phyloP scores from a whole-genome alignment of 92 coral and sea anemone species.

The Palythoa heliodiscus region DNA sequence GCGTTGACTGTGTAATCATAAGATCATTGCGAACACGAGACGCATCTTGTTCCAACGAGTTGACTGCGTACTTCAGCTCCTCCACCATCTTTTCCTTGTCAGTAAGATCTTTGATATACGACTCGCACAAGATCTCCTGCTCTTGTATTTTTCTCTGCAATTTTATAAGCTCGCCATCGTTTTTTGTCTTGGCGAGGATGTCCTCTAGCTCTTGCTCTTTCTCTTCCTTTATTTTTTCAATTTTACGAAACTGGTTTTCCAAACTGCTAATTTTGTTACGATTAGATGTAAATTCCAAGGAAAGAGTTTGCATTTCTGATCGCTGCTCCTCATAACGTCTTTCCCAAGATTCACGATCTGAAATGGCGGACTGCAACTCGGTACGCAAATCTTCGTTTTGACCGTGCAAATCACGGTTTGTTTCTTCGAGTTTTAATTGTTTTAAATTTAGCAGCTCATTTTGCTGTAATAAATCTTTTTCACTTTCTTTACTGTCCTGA shows the following conservation, averaged over 20 bases:
- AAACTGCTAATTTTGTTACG: slow-evolving; percentile 64
- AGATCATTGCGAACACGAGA: slow-evolving; percentile 68
- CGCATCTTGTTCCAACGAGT: slow-evolving; percentile 66
- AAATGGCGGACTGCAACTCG: slow-evolving; percentile 68
- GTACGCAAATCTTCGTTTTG: slow-evolving; percentile 66
- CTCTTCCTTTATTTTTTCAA: slow-evolving; percentile 66
- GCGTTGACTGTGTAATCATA: slow-evolving; percentile 53
- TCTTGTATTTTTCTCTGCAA: slow-evolving; percentile 77
- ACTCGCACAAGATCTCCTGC: slow-evolving; percentile 59
- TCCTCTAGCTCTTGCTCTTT: slow-evolving; percentile 61
- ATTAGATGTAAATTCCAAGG: slow-evolving; percentile 60
- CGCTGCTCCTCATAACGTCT: slow-evolving; percentile 71
- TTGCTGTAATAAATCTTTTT: slow-evolving; percentile 66
- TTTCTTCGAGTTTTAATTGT: slow-evolving; percentile 72
- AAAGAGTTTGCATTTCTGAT: slow-evolving; percentile 60
- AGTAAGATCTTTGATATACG: slow-evolving; percentile 69
- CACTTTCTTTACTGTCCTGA: slow-evolving; percentile 68
- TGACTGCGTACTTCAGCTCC: slow-evolving; percentile 62
- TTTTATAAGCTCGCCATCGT: slow-evolving; percentile 56
- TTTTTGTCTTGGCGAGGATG: slow-evolving; percentile 50
- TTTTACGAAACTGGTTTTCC: slow-evolving; percentile 71
- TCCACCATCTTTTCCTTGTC: slow-evolving; percentile 73
- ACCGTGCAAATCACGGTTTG: slow-evolving; percentile 62
- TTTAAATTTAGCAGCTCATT: slow-evolving; percentile 67
- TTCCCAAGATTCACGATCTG: slow-evolving; percentile 65